These are phyloP conservation scores for Pogonus chalceus DNA, from an alignment of 1,140 invertebrate genomes.

Conservation along the genomic window DNA sequence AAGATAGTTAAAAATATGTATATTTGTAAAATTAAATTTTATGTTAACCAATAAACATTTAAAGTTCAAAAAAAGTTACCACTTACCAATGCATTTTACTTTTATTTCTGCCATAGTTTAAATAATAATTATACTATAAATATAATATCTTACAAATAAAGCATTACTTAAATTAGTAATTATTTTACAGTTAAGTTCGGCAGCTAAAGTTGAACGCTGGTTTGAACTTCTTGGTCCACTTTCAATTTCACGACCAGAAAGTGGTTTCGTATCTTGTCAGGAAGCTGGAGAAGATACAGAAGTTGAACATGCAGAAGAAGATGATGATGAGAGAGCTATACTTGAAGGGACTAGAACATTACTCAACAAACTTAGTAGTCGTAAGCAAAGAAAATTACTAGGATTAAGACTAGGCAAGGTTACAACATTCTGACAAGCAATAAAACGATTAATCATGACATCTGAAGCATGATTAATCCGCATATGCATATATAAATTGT, in stretches of 20 bases:
- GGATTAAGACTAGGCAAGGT: conserved; percentile 53
- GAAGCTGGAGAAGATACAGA: conserved; percentile 33
- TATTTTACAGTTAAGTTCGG: conserved; percentile 49
- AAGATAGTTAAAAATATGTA: too few species aligned
- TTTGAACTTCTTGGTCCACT: conserved; percentile 53
- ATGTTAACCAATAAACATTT: too few species aligned
- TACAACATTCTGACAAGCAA: conserved; percentile 44
- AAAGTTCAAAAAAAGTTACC: background rate
- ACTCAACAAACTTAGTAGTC: conserved; percentile 51
- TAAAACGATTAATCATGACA: conserved; percentile 8
- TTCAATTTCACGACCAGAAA: conserved; percentile 55
- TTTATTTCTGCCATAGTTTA: too few species aligned
- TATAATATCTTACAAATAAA: too few species aligned
- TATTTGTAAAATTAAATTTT: too few species aligned
- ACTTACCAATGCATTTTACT: too few species aligned
- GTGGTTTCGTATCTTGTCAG: conserved; percentile 55
- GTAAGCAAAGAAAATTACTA: conserved; percentile 52
- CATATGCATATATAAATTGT: background rate
- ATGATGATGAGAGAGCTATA: conserved; percentile 39
- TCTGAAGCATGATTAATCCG: conserved; percentile 10
- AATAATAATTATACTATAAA: too few species aligned
- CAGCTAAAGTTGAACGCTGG: conserved; percentile 62
- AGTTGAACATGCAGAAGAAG: conserved; percentile 16
- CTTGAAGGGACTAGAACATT: conserved; percentile 45
- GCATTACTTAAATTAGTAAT: too few species aligned